Conservation (phyloP, 2,797 vertebrate species). For the Aplochiton taeniatus region DNA sequence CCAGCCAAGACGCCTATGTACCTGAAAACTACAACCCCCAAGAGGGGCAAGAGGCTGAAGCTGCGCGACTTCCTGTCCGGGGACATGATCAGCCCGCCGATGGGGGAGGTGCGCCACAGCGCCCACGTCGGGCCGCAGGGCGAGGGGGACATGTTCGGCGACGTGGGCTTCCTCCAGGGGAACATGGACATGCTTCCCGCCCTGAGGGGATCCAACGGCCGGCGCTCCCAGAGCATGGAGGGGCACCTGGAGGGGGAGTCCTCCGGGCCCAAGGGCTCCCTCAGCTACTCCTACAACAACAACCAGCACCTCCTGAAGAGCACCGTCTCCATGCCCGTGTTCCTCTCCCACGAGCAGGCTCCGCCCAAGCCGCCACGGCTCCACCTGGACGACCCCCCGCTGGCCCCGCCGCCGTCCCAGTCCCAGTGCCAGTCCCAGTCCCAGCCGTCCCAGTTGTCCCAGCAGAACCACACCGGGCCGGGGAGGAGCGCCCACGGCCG, state of each 20-base stretch:
- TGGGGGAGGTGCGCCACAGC: slow-evolving; percentile 83
- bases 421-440: slow-evolving; percentile 8
- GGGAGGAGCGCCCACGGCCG: background rate
- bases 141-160: slow-evolving; percentile 82
- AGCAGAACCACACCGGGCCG: slow-evolving; percentile 3
- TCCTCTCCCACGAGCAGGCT: slow-evolving; percentile 76
- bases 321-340: slow-evolving; percentile 79
- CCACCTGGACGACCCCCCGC: slow-evolving; percentile 74
- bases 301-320: slow-evolving; percentile 71
- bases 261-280: slow-evolving; percentile 1
- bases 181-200: slow-evolving; percentile 78
- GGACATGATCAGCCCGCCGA: slow-evolving; percentile 85
- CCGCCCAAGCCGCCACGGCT: slow-evolving; percentile 82
- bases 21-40: slow-evolving; percentile 80
- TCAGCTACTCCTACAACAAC: slow-evolving; percentile 65
- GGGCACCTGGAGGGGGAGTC: slow-evolving; percentile 43
- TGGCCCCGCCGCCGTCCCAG: slow-evolving; percentile 28
- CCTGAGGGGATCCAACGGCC: slow-evolving; percentile 35
- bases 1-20: slow-evolving; percentile 85
- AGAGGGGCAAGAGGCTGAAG: slow-evolving; percentile 75
- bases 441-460: slow-evolving; percentile 8
- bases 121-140: slow-evolving; percentile 82
- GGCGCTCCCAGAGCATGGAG: slow-evolving; percentile 67
- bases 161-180: slow-evolving; percentile 82
- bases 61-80: slow-evolving; percentile 81